A percentile compares a stretch with the other conserved stretches of the same genome.
Conservation (phyloP, 2,113 vertebrate genomes). For the Xenopus tropicalis region DNA sequence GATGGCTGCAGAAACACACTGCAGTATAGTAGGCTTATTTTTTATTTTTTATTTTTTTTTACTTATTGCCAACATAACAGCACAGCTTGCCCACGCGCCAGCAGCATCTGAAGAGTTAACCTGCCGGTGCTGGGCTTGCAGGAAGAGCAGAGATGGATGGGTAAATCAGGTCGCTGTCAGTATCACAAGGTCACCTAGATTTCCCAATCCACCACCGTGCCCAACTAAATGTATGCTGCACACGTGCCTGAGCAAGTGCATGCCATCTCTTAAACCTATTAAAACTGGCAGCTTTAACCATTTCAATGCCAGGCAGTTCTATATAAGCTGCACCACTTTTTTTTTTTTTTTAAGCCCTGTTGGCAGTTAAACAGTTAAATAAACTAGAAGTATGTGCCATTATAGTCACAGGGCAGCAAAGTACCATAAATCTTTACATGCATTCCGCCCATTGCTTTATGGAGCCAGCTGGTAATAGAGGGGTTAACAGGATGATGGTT, state of each 20-base stretch:
- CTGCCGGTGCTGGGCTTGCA: conserved; percentile 12
- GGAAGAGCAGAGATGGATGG: conserved; percentile 10
- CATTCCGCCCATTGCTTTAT: neutral
- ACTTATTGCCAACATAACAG: neutral
- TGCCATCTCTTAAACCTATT: neutral
- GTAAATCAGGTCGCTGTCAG: conserved; percentile 32
- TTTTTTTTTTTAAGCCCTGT: neutral
- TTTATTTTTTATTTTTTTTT: neutral
- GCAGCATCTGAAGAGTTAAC: conserved; percentile 7
- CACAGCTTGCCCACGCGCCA: neutral
- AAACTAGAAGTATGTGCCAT: neutral
- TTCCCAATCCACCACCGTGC: conserved; percentile 15
- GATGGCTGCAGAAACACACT: conserved; percentile 35
- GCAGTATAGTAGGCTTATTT: conserved; percentile 5
- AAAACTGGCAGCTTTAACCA: neutral
- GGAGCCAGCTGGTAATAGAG: neutral
- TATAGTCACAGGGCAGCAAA: neutral
- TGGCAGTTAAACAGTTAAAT: neutral
- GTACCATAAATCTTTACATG: neutral
- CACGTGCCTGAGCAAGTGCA: neutral
- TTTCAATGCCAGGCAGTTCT: neutral
- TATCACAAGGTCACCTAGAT: conserved; percentile 42
- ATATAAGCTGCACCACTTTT: neutral
- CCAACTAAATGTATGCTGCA: conserved; percentile 13
- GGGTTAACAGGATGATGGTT: neutral